Conservation (phyloP, 2,888 invertebrate genomes). For the Nephrotoma appendiculata region DNA sequence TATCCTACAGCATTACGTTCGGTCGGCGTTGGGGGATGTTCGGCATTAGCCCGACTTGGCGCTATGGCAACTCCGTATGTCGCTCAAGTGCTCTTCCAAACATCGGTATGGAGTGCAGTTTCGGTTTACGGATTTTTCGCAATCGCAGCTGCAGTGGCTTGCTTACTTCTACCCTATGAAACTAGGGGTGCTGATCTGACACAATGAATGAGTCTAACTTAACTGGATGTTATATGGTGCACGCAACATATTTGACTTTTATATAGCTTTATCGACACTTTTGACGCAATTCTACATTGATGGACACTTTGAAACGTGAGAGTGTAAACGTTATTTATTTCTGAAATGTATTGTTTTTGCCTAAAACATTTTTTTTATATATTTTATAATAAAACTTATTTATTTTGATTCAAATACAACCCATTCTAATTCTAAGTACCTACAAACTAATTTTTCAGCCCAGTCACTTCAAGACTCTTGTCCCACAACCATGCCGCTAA, state of each 20-base stretch:
- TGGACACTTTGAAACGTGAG: background rate
- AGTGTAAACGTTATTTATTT: background rate
- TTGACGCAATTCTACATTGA: background rate
- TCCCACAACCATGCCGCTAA: conserved; percentile 46
- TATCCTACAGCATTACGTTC: conserved; percentile 81
- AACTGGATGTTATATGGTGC: background rate
- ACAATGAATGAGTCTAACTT: background rate
- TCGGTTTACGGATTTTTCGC: conserved; percentile 45
- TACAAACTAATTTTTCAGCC: background rate
- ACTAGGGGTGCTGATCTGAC: conserved; percentile 34
- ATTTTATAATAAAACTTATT: background rate
- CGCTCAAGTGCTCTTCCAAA: conserved; percentile 58
- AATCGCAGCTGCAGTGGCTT: conserved; percentile 41
- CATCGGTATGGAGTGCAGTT: conserved; percentile 40
- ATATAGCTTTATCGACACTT: background rate
- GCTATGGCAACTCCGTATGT: conserved; percentile 91
- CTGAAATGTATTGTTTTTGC: background rate
- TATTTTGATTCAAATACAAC: background rate
- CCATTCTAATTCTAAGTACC: background rate
- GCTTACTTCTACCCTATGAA: conserved; percentile 49
- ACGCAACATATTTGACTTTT: background rate
- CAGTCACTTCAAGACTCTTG: conserved; percentile 40
- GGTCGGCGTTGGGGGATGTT: conserved; percentile 85
- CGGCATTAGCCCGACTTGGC: conserved; percentile 79
- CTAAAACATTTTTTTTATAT: background rate